Percentiles rank a stretch among this genome's conserved stretches.
These are phyloP conservation scores for Unio pictorum DNA, from an alignment of 2,888 invertebrate species.

Conservation along the genomic window DNA sequence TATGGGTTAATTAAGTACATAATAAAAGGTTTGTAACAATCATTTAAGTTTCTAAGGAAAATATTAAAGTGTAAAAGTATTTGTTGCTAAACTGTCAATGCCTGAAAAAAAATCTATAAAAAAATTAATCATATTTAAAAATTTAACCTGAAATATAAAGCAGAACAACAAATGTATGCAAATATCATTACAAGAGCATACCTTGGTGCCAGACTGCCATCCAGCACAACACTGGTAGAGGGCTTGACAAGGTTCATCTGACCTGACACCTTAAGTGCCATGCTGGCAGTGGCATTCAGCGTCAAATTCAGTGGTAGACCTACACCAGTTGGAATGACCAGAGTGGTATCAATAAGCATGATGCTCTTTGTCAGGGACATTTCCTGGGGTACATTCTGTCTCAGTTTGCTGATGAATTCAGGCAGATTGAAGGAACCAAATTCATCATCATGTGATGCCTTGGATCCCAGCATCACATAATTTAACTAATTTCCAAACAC, in stretches of 20 bases:
- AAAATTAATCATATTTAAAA: not conserved
- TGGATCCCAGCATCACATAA: constrained; percentile 71
- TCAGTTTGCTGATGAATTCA: constrained; percentile 75
- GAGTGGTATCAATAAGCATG: constrained; percentile 90
- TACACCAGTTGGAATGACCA: constrained; percentile 86
- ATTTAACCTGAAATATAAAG: not conserved
- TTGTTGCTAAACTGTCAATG: no score
- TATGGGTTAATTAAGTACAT: no score
- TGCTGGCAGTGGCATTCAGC: constrained; percentile 88
- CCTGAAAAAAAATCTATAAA: not conserved
- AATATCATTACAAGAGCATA: constrained; percentile 56
- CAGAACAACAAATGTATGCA: not conserved
- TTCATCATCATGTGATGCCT: constrained; percentile 35
- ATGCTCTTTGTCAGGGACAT: constrained; percentile 87
- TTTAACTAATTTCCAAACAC: constrained; percentile 89
- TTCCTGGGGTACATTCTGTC: constrained; percentile 77
- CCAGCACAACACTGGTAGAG: constrained; percentile 79
- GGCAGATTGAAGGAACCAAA: constrained; percentile 71
- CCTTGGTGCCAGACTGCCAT: constrained; percentile 88
- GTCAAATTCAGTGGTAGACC: constrained; percentile 90
- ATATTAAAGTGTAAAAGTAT: no score
- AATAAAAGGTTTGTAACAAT: no score
- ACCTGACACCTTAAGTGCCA: constrained; percentile 87
- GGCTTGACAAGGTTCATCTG: constrained; percentile 81
- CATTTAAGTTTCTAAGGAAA: no score